Evolutionary conservation across 2,888 invertebrate species (phyloP), one percentile per base, ranked within the genome.

Genomic region (Caenorhabditis sinica): DNA sequence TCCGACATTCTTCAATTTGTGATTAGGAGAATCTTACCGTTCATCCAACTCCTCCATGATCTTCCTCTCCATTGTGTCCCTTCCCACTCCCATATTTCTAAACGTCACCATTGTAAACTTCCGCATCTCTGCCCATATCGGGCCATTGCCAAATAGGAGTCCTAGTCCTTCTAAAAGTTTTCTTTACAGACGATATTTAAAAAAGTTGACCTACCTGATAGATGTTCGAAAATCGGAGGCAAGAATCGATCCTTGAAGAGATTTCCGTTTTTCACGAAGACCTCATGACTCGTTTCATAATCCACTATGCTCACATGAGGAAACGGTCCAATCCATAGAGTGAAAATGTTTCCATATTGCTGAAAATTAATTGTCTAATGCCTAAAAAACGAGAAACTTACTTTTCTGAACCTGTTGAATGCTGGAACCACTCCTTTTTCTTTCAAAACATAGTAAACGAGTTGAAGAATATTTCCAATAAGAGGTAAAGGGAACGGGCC

Each of bases 41-140:
- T 30, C 36, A 71, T 80, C 43, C 36, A 83, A 51, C 36, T 86
- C 86, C 17, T 81, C 53, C 74, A 86, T 60, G n/a, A 86, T 82
- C 25, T 61, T 66, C 28, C 51, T 28, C 58, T 86, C 86, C 82
- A 86, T 86, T 20, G 77, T 0, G 51, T 77, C 80, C 36, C 51
- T 83, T 9, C 86, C 86, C 2, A 86, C 71, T 13, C 86, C 86
- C 69, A 86, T 82, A 33, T 85, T 83, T 49, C 85, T 56, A 13
- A 87, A 72, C 2, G 77, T 74, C 1, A 73, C 77, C 13, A 87
- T 73, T 0, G 82, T 49, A 51, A 87, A 87, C 13, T 85, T 66
- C 17, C 86, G 61, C 58, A 82, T 75, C 23, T 75, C 73, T 20
- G 76, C 73, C 86, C 86, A 87, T 9, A 75, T 23, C 1, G 71